Evolutionary conservation across 2,797 vertebrate species (phyloP).

Genomic region (Pantherophis vulpinus): DNA sequence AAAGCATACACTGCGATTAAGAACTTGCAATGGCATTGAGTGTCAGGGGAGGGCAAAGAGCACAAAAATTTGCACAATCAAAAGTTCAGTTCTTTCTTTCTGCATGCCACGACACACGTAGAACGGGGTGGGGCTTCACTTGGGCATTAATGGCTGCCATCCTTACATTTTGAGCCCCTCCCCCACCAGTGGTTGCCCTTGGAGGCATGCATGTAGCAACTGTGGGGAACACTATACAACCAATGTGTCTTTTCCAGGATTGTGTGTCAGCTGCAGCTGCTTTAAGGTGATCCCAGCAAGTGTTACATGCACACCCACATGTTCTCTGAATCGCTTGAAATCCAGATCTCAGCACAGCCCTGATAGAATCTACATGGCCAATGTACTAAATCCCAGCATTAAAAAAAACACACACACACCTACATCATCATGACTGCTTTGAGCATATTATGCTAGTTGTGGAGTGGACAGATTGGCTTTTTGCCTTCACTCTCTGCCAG

Average conservation of each 20-base stretch:
- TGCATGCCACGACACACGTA: background rate
- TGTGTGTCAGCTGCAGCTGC: background rate
- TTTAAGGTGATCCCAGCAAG: background rate
- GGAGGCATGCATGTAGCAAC: background rate
- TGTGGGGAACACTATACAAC: background rate
- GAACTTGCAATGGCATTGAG: background rate
- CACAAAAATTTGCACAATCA: background rate
- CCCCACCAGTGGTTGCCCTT: background rate
- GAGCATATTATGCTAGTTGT: background rate
- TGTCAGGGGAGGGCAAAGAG: background rate
- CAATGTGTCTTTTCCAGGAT: slow-evolving; percentile 1
- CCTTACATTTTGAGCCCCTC: background rate
- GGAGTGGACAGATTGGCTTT: background rate
- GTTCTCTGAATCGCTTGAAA: background rate
- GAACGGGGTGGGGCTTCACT: background rate
- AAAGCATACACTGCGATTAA: background rate
- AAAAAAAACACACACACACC: background rate
- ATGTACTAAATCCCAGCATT: background rate
- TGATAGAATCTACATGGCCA: background rate
- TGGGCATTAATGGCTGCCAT: background rate
- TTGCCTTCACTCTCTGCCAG: background rate
- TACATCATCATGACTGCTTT: background rate
- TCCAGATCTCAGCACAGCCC: background rate
- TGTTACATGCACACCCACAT: background rate
- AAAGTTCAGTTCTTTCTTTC: background rate